phyloP scores from a whole-genome alignment of 2,113 vertebrate species.

The Acanthochromis polyacanthus region DNA sequence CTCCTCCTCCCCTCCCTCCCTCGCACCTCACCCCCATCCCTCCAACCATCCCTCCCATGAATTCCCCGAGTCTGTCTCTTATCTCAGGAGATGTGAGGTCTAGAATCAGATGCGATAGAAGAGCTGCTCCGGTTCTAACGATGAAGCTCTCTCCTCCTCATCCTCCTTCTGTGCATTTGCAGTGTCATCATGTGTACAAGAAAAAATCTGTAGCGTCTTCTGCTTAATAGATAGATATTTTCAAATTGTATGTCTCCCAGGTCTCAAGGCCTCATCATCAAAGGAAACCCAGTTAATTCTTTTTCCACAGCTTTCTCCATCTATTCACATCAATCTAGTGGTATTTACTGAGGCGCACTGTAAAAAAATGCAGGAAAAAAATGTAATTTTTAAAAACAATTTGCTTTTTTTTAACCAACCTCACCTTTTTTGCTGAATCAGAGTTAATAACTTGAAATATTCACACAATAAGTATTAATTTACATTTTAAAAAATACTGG shows the following conservation, averaged over 20 bases:
- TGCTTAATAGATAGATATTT: neutral
- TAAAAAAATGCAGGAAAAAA: too few relatives aligned
- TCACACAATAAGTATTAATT: too few relatives aligned
- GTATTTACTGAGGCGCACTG: too few relatives aligned
- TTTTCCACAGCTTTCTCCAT: neutral
- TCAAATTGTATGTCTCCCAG: neutral
- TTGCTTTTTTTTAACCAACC: too few relatives aligned
- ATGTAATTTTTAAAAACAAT: too few relatives aligned
- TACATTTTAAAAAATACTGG: too few relatives aligned
- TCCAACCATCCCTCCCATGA: constrained; percentile 28
- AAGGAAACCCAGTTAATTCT: neutral
- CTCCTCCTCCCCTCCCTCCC: constrained; percentile 16
- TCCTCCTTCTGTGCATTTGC: neutral
- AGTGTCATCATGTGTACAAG: neutral
- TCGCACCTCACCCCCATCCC: constrained; percentile 24
- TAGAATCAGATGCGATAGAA: constrained; percentile 54
- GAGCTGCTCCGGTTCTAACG: constrained; percentile 17
- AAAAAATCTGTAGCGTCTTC: neutral
- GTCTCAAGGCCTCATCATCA: neutral
- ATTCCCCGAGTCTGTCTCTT: constrained; percentile 41
- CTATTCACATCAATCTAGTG: too few relatives aligned
- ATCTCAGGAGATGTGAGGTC: constrained; percentile 44
- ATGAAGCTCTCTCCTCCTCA: neutral
- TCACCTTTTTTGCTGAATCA: too few relatives aligned
- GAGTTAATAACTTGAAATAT: too few relatives aligned